Base-by-base conservation (phyloP, 2,113 vertebrate genomes). In the Toxotes jaculatrix region DNA sequence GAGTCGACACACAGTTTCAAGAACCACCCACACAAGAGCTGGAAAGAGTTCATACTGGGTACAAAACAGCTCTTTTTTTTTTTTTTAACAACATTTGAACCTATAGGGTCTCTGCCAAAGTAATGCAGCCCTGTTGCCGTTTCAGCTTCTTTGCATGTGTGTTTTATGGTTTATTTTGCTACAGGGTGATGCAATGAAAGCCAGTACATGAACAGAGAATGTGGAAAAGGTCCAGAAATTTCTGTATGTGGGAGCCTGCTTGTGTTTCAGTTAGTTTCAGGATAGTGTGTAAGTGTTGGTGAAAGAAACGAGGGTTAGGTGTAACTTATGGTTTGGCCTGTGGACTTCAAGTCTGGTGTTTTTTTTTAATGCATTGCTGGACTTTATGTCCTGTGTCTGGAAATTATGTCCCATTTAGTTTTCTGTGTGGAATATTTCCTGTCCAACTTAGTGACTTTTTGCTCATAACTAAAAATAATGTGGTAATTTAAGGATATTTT, bases 121-220 rank as follows among this genome's bases (percentile, higher is more conserved):
- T 49, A 43, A 60, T 36, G 43, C 60, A 55, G 38, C 34, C 23
- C 45, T 65, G 23, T 61, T 60, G 34, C 68, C 66, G 43, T 60
- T 66, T 40, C 53, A 75, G 51, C 40, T 47, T 69, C 27, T 75
- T 64, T 78, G 55, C 47, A 60, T 63, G 43, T 64, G 71, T 87
- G 68, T 82, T 83, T 84, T 78, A 70, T 78, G 53, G 70, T 71
- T 64, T 7, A 57, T 82, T 74, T 81, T 82, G 70, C 51, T 36
- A 14, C 64, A 70, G 79, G 55, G 31, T 77, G 85, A 81, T 87
- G 79, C 73, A 86, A 45, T 49, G 1, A 57, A 64, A 49, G 65
- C 32, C 64, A 56, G 61, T 31, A 42, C 55, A 72, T 8, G 31
- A 69, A 69, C 49, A 84, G 65, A 40, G n/a, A 40, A 40, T 70